These are phyloP conservation scores for Craterocephalus amniculus DNA, from an alignment of 2,797 vertebrate species.

Conservation along the genomic window DNA sequence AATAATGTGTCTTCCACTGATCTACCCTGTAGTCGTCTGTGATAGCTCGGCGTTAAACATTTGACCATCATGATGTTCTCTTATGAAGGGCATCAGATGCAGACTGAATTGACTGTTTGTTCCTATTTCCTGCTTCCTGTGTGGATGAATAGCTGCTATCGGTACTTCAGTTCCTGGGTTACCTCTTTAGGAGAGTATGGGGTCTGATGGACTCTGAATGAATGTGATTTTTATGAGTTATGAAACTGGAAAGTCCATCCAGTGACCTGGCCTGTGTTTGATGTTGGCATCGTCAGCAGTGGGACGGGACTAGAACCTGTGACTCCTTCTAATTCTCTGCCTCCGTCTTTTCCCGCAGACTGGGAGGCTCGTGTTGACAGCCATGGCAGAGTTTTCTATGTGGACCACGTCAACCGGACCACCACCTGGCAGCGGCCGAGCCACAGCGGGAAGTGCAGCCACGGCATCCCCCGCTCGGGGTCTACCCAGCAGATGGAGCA, in stretches of 20 bases:
- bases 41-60: background rate
- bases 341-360: slow-evolving; percentile 78
- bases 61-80: background rate
- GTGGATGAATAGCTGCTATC: background rate
- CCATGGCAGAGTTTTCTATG: slow-evolving; percentile 96
- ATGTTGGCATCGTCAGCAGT: background rate
- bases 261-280: background rate
- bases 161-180: background rate
- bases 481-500: slow-evolving; percentile 99
- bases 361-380: slow-evolving; percentile 99
- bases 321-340: background rate
- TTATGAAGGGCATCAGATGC: background rate
- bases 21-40: background rate
- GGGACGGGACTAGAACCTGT: background rate
- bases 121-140: background rate
- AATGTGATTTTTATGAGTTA: background rate
- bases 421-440: slow-evolving; percentile 97
- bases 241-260: background rate
- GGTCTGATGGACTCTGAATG: background rate
- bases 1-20: background rate
- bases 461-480: slow-evolving; percentile 88
- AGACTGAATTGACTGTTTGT: slow-evolving; percentile 12
- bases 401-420: slow-evolving; percentile 95
- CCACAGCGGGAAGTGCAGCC: slow-evolving; percentile 84
- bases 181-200: no score